Evolutionary conservation across 2,888 invertebrate species (phyloP), one percentile per base, ranked within the genome.

Genomic region (Cantharis rufa): DNA sequence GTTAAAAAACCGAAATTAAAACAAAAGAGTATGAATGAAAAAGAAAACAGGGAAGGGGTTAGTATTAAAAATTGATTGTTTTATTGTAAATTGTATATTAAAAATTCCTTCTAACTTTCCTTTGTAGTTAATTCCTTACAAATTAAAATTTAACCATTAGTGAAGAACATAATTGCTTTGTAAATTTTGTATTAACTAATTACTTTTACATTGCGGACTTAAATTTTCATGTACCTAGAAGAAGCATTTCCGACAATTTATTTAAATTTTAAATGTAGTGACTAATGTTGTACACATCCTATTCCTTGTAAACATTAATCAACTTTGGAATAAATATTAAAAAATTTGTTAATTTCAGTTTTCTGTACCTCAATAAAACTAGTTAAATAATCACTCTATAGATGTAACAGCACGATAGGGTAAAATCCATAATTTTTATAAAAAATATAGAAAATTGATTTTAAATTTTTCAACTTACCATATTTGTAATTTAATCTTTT

Each of bases 401-500:
- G n/a, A 32, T 32, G 32, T 4, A 5, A 32, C 13, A n/a, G n/a
- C n/a, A n/a, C n/a, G n/a, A n/a, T n/a, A 13, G 28, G 13, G 13
- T 32, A 32, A 32, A n/a, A n/a, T 48, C n/a, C n/a, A 48, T 48
- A n/a, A 48, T 7, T 48, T 48, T n/a, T n/a, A 48, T 48, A 48
- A 48, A 48, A 32, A 32, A 32, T 32, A 32, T 5, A n/a, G 3
- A 5, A 7, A n/a, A 48, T 48, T 48, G 63, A 62, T 76, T 64
- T 24, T 4, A 64, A 24, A 64, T 24, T 21, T 18, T 48, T 3
- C 2, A 74, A 89, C 92, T 92, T 91, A 97, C 98, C 98, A 98
- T 94, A 98, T 98, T 91, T 99, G 98, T 88, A 99, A 91, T 91
- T 99, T 99, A 79, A 98, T 98, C 92, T 98, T 98, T 90, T 98